These are phyloP conservation scores for Eupithecia inturbata DNA, from an alignment of 2,888 invertebrate species.

Conservation along the genomic window DNA sequence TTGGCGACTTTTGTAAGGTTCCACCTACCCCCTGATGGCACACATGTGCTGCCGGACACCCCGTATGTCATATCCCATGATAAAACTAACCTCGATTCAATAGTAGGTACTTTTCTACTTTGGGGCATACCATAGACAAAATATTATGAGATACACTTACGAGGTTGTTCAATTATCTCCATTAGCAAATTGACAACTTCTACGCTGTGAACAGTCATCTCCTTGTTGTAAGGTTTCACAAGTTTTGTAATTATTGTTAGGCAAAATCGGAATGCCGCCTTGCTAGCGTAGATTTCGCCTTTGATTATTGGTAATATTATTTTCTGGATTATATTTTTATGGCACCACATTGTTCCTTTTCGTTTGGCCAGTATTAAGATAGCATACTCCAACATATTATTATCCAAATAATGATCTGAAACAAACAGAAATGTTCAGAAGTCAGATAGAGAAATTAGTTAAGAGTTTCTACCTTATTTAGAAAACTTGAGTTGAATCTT, in stretches of 20 bases:
- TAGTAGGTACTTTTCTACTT: background rate
- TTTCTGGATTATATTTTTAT: constrained; percentile 69
- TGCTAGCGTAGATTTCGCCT: constrained; percentile 48
- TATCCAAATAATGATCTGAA: constrained; percentile 62
- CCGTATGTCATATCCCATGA: background rate
- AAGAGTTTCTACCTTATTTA: background rate
- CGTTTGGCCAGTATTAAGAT: constrained; percentile 74
- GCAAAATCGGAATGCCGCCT: constrained; percentile 60
- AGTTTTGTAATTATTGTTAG: constrained; percentile 69
- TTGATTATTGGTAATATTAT: constrained; percentile 69
- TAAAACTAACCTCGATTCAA: background rate
- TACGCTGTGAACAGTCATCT: constrained; percentile 76
- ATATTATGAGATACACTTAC: constrained; percentile 60
- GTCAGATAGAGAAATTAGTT: background rate
- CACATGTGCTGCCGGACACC: background rate
- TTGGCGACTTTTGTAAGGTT: background rate
- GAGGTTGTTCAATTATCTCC: constrained; percentile 60
- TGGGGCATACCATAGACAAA: background rate
- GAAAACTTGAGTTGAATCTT: constrained; percentile 26
- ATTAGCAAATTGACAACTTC: constrained; percentile 66
- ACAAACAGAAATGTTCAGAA: constrained; percentile 12
- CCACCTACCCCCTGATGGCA: background rate
- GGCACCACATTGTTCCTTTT: constrained; percentile 74
- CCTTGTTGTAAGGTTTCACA: constrained; percentile 71
- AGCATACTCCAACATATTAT: constrained; percentile 66